These are phyloP conservation scores for Drosophila stalkeri DNA, from an alignment of 2,888 invertebrate species.

Conservation along the genomic window DNA sequence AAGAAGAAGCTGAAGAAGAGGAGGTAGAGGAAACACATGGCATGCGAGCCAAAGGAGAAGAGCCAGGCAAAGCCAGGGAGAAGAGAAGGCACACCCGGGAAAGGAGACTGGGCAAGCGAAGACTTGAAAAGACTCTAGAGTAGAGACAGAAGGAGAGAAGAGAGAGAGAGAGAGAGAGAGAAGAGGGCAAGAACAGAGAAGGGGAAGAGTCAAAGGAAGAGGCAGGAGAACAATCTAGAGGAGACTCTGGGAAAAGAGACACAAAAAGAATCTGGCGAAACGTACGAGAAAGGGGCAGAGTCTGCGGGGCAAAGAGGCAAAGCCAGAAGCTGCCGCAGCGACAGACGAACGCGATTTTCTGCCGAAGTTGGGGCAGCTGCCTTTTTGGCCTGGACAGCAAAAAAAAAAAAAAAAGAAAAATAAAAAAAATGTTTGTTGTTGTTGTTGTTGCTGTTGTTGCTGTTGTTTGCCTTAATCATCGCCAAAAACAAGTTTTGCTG, in stretches of 20 bases:
- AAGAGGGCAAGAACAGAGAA: not conserved
- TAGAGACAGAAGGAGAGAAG: not conserved
- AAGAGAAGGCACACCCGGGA: not conserved
- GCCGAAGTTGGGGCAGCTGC: constrained; percentile 41
- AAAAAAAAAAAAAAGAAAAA: not conserved
- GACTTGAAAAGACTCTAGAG: not conserved
- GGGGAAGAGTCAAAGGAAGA: not conserved
- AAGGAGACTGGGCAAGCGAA: not conserved
- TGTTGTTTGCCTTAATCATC: constrained; percentile 62
- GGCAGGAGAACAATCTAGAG: not conserved
- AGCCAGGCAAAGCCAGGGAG: not conserved
- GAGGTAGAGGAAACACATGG: not conserved
- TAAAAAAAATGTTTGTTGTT: not conserved
- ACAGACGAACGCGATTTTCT: constrained; percentile 2
- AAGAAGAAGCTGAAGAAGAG: constrained; percentile 9
- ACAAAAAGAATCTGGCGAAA: not conserved
- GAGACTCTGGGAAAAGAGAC: not conserved
- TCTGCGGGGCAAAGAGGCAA: not conserved
- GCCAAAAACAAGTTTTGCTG: constrained; percentile 67
- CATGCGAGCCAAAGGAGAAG: not conserved
- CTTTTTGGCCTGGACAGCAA: constrained; percentile 22
- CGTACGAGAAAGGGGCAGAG: not conserved
- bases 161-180: not conserved
- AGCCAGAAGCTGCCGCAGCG: constrained; percentile 31
- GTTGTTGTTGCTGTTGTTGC: constrained; percentile 25